These are phyloP conservation scores for Eudemis profundana DNA, from an alignment of 2,888 invertebrate species.

Conservation along the genomic window DNA sequence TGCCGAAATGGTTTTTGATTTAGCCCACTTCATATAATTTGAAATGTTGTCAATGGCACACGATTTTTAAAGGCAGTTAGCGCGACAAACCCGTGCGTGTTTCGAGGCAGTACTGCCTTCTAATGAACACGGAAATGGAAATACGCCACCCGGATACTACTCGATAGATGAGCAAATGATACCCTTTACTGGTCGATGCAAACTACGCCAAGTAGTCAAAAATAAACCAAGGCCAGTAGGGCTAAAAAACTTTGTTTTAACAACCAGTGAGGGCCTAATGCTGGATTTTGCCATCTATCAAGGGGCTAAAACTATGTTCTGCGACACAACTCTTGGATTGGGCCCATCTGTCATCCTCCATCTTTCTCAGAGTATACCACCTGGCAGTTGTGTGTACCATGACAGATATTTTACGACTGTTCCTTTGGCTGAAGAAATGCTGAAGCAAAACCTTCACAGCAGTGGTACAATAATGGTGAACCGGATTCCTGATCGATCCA, in stretches of 20 bases:
- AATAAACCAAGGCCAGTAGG: conserved; percentile 43
- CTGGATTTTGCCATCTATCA: conserved; percentile 40
- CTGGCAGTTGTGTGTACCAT: conserved; percentile 2
- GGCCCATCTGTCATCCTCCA: neutral
- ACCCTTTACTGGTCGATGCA: conserved; percentile 14
- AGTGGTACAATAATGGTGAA: conserved; percentile 5
- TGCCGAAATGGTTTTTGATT: too few species aligned
- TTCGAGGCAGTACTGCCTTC: too few species aligned
- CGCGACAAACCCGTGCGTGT: too few species aligned
- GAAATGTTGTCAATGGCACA: too few species aligned
- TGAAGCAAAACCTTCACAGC: neutral
- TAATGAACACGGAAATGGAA: too few species aligned
- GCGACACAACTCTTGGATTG: neutral
- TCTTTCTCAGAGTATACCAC: neutral
- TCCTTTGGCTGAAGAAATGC: neutral
- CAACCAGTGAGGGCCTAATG: conserved; percentile 44
- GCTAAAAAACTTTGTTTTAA: conserved; percentile 44
- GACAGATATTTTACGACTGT: neutral
- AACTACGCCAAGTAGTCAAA: conserved; percentile 7
- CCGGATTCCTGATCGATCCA: neutral
- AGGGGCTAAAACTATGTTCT: neutral
- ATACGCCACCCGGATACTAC: too few species aligned
- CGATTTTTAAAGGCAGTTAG: too few species aligned
- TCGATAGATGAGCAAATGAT: conserved; percentile 36
- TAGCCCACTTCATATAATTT: too few species aligned